Evolutionary conservation across 1,140 invertebrate genomes (phyloP).

Genomic region (Leguminivora glycinivorella): DNA sequence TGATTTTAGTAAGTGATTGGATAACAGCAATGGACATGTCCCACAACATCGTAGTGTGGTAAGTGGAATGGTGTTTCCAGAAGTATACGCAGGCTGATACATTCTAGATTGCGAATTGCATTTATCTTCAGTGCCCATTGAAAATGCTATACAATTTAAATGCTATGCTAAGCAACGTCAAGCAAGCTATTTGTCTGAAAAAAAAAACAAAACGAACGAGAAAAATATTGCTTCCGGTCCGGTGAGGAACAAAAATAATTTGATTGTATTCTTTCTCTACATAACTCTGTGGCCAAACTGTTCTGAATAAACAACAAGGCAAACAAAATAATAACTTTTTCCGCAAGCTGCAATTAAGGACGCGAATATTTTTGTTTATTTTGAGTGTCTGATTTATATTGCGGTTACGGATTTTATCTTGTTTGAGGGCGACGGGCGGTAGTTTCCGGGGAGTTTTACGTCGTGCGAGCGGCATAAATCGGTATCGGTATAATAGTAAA

Average conservation of each 20-base stretch:
- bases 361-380: slow-evolving; percentile 23
- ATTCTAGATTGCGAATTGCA: background rate
- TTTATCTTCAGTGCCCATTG: background rate
- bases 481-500: slow-evolving; percentile 24
- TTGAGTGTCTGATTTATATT: slow-evolving; percentile 11
- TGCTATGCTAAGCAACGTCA: background rate
- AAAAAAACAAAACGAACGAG: background rate
- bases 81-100: background rate
- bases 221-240: background rate
- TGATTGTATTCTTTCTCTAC: slow-evolving; percentile 15
- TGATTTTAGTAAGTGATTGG: slow-evolving; percentile 18
- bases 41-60: background rate
- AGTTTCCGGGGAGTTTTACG: slow-evolving; percentile 16
- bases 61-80: background rate
- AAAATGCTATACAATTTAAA: background rate
- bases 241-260: slow-evolving; percentile 1
- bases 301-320: slow-evolving; percentile 15
- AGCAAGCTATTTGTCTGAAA: background rate
- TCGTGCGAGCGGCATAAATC: slow-evolving; percentile 19
- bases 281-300: slow-evolving; percentile 19
- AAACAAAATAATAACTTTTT: slow-evolving; percentile 27
- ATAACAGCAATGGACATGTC: background rate
- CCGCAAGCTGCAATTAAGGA: slow-evolving; percentile 27
- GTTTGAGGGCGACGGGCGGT: background rate
- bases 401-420: slow-evolving; percentile 14